Percentiles rank a stretch among this genome's conserved stretches.
These are phyloP conservation scores for Hydractinia echinata DNA, from an alignment of 30 jellyfish, hydroid and myxozoan genomes.

Conservation along the genomic window DNA sequence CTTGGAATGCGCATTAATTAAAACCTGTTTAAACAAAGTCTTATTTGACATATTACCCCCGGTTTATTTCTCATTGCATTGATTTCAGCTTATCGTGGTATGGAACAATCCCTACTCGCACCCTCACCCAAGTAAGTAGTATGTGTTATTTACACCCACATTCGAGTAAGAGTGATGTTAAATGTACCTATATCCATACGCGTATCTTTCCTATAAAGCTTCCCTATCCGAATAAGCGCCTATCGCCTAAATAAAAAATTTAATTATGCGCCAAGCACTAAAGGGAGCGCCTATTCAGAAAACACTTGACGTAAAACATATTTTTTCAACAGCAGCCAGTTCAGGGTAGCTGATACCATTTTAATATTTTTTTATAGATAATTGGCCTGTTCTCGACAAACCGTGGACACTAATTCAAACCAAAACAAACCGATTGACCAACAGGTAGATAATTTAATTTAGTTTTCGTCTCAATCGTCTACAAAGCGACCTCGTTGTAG, in stretches of 20 bases:
- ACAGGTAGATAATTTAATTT: slow-evolving; percentile 27
- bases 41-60: not conserved
- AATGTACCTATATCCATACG: too few species aligned
- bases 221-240: too few species aligned
- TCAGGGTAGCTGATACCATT: not conserved
- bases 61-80: not conserved
- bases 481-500: not conserved
- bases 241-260: too few species aligned
- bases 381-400: slow-evolving; percentile 55
- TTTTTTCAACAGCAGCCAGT: not conserved
- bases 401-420: slow-evolving; percentile 56
- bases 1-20: not conserved
- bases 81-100: slow-evolving; percentile 45
- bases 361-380: slow-evolving; percentile 3
- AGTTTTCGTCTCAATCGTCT: not conserved
- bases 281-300: too few species aligned
- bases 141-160: not conserved
- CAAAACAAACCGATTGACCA: slow-evolving; percentile 61
- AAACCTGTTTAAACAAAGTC: not conserved
- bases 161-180: too few species aligned
- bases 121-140: slow-evolving; percentile 37
- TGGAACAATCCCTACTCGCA: slow-evolving; percentile 72
- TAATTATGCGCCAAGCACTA: too few species aligned
- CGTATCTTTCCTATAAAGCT: too few species aligned
- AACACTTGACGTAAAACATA: not conserved